These are phyloP conservation scores for Acanthopleura granulata DNA, from an alignment of 2,888 invertebrate genomes.

Conservation along the genomic window DNA sequence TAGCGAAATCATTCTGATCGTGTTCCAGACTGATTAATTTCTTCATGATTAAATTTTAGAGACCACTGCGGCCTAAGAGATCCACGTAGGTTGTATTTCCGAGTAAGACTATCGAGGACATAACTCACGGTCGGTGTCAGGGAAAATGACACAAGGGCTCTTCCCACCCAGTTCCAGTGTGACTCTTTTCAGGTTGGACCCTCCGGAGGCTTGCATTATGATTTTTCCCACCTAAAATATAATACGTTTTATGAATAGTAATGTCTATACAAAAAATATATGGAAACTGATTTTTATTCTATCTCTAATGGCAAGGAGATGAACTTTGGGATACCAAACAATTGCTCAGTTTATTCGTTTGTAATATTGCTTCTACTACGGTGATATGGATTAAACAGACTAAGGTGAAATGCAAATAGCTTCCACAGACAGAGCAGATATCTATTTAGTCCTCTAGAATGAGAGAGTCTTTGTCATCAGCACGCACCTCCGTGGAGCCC, in stretches of 20 bases:
- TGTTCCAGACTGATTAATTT: not conserved
- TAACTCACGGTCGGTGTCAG: constrained; percentile 79
- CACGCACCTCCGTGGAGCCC: constrained; percentile 72
- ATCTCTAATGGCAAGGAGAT: too few species aligned
- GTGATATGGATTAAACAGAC: too few species aligned
- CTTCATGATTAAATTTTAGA: not conserved
- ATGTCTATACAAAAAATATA: not conserved
- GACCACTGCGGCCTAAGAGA: not conserved
- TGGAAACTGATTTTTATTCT: not conserved
- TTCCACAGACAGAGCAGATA: too few species aligned
- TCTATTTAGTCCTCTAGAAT: too few species aligned
- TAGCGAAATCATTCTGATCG: too few species aligned
- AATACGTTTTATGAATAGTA: constrained; percentile 33
- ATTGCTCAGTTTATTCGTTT: too few species aligned
- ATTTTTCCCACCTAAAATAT: constrained; percentile 82
- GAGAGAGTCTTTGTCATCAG: not conserved
- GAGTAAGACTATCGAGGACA: not conserved
- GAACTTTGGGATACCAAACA: too few species aligned
- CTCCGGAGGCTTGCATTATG: constrained; percentile 82
- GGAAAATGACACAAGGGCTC: constrained; percentile 89
- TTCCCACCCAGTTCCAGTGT: constrained; percentile 94
- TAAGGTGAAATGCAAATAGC: too few species aligned
- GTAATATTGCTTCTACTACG: too few species aligned
- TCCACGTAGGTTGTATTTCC: not conserved
- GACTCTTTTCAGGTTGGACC: constrained; percentile 83